These are phyloP conservation scores for Falco columbarius DNA, from an alignment of 2,797 vertebrate genomes.

Conservation along the genomic window DNA sequence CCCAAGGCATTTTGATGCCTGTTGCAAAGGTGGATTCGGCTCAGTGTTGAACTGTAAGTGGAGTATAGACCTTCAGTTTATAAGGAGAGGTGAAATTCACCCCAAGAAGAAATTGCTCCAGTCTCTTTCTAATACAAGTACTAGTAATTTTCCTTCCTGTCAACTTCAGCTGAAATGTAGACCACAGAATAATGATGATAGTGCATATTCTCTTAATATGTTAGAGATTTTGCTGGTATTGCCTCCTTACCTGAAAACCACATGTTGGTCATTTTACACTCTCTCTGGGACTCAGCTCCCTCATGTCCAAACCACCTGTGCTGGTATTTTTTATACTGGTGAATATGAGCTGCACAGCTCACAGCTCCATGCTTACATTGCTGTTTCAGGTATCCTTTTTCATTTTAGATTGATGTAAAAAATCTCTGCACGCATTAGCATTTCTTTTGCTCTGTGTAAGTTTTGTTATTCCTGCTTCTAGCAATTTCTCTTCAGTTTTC, in stretches of 20 bases:
- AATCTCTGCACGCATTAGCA: background rate
- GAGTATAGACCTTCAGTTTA: background rate
- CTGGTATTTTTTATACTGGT: background rate
- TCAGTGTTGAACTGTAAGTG: background rate
- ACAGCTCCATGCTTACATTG: background rate
- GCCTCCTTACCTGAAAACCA: background rate
- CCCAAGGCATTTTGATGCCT: background rate
- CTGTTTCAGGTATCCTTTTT: background rate
- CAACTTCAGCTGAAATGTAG: background rate
- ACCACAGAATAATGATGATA: background rate
- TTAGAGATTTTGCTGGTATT: background rate
- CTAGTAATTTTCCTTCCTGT: background rate
- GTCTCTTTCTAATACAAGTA: background rate
- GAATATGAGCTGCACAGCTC: background rate
- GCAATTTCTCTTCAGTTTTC: background rate
- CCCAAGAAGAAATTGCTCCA: background rate
- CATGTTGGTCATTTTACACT: background rate
- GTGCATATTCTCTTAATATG: background rate
- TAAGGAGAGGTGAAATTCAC: background rate
- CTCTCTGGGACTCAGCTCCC: background rate
- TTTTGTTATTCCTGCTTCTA: background rate
- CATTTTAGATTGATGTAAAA: background rate
- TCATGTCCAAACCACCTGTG: background rate
- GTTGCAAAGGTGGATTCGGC: background rate
- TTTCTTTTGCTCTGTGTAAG: background rate